Evolutionary conservation across 1,140 invertebrate species (phyloP).

Genomic region (Drosophila arizonae): DNA sequence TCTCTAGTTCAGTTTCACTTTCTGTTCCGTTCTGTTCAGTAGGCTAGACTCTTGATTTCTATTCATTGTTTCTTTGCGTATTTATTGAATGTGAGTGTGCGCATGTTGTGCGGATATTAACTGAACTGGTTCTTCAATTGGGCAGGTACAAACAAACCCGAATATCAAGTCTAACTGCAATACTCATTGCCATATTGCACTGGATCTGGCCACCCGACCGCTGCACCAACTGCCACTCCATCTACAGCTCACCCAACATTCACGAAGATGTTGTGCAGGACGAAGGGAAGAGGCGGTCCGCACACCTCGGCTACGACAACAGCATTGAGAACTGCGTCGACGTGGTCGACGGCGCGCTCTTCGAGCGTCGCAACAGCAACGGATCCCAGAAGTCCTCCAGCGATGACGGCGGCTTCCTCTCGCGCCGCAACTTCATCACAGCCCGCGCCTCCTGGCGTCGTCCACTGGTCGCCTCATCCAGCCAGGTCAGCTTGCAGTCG

Average conservation of each 20-base stretch:
- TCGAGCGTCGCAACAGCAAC: constrained; percentile 85
- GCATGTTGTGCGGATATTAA: neutral
- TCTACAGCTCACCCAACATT: constrained; percentile 75
- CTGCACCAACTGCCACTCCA: constrained; percentile 84
- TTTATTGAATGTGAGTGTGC: too few relatives aligned
- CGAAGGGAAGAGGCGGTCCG: constrained; percentile 17
- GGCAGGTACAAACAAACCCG: constrained; percentile 94
- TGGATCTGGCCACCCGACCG: constrained; percentile 88
- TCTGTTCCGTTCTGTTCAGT: constrained; percentile 1
- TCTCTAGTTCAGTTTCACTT: constrained; percentile 1
- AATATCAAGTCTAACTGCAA: constrained; percentile 93
- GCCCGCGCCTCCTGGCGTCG: constrained; percentile 87
- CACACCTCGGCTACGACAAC: constrained; percentile 45
- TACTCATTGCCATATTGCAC: constrained; percentile 85
- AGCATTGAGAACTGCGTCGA: constrained; percentile 54
- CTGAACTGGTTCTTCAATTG: constrained; percentile 44
- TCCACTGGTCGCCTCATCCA: constrained; percentile 87
- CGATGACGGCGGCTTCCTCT: constrained; percentile 92
- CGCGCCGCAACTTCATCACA: constrained; percentile 82
- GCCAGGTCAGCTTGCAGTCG: constrained; percentile 86
- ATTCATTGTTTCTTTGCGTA: neutral
- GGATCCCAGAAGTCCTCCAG: constrained; percentile 88
- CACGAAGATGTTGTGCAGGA: constrained; percentile 47
- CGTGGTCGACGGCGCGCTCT: constrained; percentile 75
- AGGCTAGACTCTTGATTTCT: constrained; percentile 12